These are phyloP conservation scores for Saturnia japonica DNA, from an alignment of 2,888 invertebrate genomes.

Conservation along the genomic window DNA sequence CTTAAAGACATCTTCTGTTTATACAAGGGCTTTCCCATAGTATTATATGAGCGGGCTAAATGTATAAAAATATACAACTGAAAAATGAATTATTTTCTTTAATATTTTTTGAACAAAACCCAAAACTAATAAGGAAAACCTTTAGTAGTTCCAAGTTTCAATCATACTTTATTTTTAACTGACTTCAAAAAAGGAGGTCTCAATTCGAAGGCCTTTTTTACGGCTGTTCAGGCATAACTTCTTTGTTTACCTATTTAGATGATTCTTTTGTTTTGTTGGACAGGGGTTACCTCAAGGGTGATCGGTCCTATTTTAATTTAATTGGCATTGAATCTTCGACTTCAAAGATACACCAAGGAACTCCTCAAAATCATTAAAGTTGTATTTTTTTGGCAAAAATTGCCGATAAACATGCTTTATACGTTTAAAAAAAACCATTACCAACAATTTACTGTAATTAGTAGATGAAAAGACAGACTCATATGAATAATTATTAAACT, in stretches of 20 bases:
- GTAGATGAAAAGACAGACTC: background rate
- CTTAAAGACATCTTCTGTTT: background rate
- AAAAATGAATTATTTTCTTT: background rate
- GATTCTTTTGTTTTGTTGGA: no score
- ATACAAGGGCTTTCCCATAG: slow-evolving; percentile 2
- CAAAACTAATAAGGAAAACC: background rate
- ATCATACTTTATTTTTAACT: no score
- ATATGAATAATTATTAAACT: background rate
- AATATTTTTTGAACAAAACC: background rate
- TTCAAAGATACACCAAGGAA: no score
- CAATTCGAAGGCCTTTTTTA: no score
- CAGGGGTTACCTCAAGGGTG: no score
- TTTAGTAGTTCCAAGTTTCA: no score
- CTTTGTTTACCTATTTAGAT: no score
- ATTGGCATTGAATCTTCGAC: no score
- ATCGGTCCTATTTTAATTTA: background rate
- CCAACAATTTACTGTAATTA: background rate
- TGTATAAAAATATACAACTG: background rate
- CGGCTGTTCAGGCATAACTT: no score
- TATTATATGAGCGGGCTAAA: background rate
- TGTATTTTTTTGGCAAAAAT: no score
- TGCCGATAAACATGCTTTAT: background rate
- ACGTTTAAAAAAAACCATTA: background rate
- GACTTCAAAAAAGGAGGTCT: no score
- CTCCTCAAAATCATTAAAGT: no score